phyloP scores from a whole-genome alignment of 23 tunicate genomes.

The Aplidium turbinatum region DNA sequence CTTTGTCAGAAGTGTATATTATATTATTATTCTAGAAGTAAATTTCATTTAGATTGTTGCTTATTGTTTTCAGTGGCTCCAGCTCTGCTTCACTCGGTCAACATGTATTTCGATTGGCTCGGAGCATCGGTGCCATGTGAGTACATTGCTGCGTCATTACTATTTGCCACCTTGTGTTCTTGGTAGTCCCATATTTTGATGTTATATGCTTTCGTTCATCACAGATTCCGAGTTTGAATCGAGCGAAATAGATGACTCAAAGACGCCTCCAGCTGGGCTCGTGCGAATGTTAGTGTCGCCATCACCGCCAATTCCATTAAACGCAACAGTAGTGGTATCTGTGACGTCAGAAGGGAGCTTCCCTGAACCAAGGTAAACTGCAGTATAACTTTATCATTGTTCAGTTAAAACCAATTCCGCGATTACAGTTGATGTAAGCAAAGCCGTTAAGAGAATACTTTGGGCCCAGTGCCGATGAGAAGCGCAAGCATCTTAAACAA shows the following conservation, averaged over 20 bases:
- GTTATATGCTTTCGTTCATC: background rate
- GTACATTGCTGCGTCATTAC: constrained; percentile 10
- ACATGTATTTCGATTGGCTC: constrained; percentile 59
- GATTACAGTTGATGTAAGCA: too few species aligned
- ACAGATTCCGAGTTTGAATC: constrained; percentile 10
- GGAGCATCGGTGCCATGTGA: constrained; percentile 61
- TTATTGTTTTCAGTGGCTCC: constrained; percentile 76
- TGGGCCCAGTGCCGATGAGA: too few species aligned
- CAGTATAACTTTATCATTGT: too few species aligned
- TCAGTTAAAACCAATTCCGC: too few species aligned
- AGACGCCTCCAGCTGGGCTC: constrained; percentile 22
- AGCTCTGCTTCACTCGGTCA: constrained; percentile 37
- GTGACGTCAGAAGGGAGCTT: constrained; percentile 67
- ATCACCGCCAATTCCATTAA: constrained; percentile 22
- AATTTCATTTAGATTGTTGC: too few species aligned
- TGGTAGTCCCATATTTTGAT: background rate
- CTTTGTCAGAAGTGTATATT: too few species aligned
- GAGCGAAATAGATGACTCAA: background rate
- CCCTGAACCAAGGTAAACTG: constrained; percentile 79
- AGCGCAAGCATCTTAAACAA: too few species aligned
- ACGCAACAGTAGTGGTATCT: constrained; percentile 41
- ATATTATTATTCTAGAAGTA: too few species aligned
- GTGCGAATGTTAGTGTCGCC: constrained; percentile 57
- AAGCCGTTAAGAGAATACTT: too few species aligned
- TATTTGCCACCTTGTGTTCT: too few species aligned